Evolutionary conservation across 2,113 vertebrate genomes (phyloP).

Genomic region (Poecilia latipinna): DNA sequence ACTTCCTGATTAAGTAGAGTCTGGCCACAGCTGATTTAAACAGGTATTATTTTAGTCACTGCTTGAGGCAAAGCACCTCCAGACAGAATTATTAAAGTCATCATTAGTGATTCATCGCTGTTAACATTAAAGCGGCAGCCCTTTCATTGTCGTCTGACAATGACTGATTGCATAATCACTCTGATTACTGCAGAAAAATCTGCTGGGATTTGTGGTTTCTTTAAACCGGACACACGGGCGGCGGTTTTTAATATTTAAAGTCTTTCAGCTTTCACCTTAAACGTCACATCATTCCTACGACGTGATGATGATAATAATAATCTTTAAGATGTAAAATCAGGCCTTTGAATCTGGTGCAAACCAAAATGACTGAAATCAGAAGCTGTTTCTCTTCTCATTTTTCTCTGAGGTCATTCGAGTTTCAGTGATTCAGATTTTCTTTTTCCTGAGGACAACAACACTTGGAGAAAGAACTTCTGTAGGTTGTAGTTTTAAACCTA

Average conservation of each 20-base stretch:
- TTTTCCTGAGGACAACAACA: too few relatives aligned
- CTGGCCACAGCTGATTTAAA: neutral
- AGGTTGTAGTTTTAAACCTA: too few relatives aligned
- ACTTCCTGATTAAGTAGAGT: conserved; percentile 18
- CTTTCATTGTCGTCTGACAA: conserved; percentile 25
- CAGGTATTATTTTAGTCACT: neutral
- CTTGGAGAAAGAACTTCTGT: too few relatives aligned
- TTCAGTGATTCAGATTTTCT: neutral
- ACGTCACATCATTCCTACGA: conserved; percentile 29
- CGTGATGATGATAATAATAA: conserved; percentile 9
- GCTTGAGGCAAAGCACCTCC: conserved; percentile 11
- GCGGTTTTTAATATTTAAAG: conserved; percentile 25
- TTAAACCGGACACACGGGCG: conserved; percentile 30
- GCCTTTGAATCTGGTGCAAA: neutral
- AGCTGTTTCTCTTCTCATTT: neutral
- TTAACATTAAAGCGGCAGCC: conserved; percentile 33
- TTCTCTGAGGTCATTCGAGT: neutral
- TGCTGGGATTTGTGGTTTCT: conserved; percentile 24
- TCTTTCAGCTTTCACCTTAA: conserved; percentile 27
- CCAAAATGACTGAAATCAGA: neutral
- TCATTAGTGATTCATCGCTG: conserved; percentile 29
- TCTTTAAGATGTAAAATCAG: conserved; percentile 12
- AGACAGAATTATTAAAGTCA: conserved; percentile 21
- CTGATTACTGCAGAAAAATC: conserved; percentile 30
- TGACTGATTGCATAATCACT: conserved; percentile 36